Conservation (phyloP, 2,888 invertebrate genomes). For the Gari tellinella region DNA sequence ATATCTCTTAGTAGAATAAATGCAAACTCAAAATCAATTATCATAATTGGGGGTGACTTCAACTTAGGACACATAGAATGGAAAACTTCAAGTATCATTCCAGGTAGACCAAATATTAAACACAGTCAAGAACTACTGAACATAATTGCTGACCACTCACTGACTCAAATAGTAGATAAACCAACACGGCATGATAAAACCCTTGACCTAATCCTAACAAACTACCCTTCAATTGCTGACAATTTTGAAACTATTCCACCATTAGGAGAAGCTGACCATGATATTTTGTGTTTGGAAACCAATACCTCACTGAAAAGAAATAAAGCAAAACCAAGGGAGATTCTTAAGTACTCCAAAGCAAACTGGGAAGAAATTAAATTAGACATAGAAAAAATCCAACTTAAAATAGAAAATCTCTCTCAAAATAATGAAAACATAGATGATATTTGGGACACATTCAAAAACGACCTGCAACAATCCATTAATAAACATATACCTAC, state of each 20-base stretch:
- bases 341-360: constrained; percentile 5
- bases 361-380: background rate
- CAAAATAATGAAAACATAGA: background rate
- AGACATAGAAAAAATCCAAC: background rate
- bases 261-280: background rate
- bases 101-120: background rate
- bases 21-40: background rate
- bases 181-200: background rate
- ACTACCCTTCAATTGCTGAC: constrained; percentile 1
- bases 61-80: constrained; percentile 5
- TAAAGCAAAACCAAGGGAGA: constrained; percentile 1
- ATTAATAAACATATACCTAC: background rate
- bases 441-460: too few species aligned
- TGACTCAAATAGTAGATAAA: background rate
- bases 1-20: constrained; percentile 8
- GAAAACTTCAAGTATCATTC: background rate
- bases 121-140: background rate
- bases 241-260: constrained; percentile 4
- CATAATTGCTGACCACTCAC: background rate
- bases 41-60: constrained; percentile 4
- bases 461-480: background rate
- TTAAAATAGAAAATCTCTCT: background rate
- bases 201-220: constrained; percentile 1
- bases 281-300: background rate
- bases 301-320: background rate